Base-by-base conservation (phyloP, 1,140 invertebrate genomes). In the Magallana ariakensis region DNA sequence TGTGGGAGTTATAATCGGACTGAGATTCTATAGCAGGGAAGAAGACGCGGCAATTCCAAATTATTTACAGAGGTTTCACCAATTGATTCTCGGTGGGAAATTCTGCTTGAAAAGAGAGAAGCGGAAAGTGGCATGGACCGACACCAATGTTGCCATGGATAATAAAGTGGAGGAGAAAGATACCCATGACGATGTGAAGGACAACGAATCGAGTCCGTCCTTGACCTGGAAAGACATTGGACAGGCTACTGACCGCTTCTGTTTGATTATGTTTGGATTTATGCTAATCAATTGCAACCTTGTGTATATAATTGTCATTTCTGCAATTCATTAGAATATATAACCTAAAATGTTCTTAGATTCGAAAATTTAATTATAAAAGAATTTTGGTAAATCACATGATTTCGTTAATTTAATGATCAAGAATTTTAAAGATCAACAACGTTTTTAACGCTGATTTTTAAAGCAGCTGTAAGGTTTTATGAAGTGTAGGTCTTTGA, bases 151-250 rank as follows among this genome's bases (percentile, higher is more conserved):
- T 46, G 33, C 33, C 33, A 46, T 46, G 33, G 5, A 46, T 46
- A 46, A 19, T 33, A n/a, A 22, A 53, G 57, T 70, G 16, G 19
- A 80, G 33, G 10, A 15, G 9, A 60, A 85, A 82, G n/a, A 54
- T 9, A 80, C 7, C 3, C 5, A 46, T 46, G 53, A 54, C 53
- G 15, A 33, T 11, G 33, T 70, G 0, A 10, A 22, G 15, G 16
- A 55, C 15, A 85, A 82, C 56, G 70, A 80, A 53, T 58, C 53
- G 7, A 16, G 33, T 46, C 33, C 33, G 33, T 33, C 19, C n/a
- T 13, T 88, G 22, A 88, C 56, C 4, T 88, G 87, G 87, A 75
- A n/a, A n/a, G 75, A 85, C 9, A 84, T 88, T 11, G 80, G 84
- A 22, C 70, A 56, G 46, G 75, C 70, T 1, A 46, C 81, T n/a